A percentile compares a stretch with the other conserved stretches of the same genome.
Evolutionary conservation across 2,113 vertebrate genomes (phyloP).

Genomic region (Desmodus rotundus): DNA sequence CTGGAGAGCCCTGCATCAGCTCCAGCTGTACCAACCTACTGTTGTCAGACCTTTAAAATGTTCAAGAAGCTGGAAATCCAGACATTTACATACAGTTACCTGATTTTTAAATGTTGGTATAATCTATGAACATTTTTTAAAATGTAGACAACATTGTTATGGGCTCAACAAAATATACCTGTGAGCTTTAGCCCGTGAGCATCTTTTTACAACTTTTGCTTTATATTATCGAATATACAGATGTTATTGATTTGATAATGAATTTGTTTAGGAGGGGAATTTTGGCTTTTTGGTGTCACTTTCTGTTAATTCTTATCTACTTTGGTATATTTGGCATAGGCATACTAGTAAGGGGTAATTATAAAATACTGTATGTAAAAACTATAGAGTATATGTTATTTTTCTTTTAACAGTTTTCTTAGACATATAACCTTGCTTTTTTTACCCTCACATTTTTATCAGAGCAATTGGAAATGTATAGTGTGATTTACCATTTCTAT

Average conservation of each 20-base stretch:
- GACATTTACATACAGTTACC: neutral
- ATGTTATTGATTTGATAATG: conserved; percentile 13
- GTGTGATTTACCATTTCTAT: neutral
- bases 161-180: neutral
- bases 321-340: neutral
- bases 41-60: neutral
- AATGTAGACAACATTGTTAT: neutral
- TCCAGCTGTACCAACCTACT: neutral
- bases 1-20: neutral
- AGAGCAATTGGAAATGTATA: neutral
- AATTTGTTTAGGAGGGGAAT: neutral
- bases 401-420: conserved; percentile 1
- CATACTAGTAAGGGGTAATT: neutral
- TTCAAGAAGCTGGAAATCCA: neutral
- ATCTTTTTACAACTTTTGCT: conserved; percentile 33
- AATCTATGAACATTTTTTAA: neutral
- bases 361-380: conserved; percentile 17
- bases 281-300: conserved; percentile 12
- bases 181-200: neutral
- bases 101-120: conserved; percentile 36
- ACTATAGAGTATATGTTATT: neutral
- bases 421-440: neutral
- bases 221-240: neutral
- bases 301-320: neutral
- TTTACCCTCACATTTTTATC: neutral